phyloP scores from a whole-genome alignment of 2,888 invertebrate genomes.

The Neocrepidodera transversa region DNA sequence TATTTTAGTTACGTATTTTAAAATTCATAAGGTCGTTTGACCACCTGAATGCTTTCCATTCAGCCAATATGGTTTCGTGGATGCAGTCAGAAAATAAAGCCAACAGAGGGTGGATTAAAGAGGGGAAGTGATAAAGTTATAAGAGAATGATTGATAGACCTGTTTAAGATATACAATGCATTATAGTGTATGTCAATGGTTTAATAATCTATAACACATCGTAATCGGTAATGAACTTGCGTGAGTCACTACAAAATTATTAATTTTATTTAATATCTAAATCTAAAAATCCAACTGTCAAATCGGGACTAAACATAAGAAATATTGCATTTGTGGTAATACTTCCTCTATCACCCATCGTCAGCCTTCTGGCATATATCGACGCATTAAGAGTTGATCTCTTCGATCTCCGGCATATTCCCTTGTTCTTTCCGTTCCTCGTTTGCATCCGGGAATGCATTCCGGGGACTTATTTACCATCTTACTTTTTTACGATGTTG shows the following conservation, averaged over 20 bases:
- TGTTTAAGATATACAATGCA: slow-evolving; percentile 16
- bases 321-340: no score
- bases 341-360: slow-evolving; percentile 12
- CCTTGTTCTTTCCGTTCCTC: slow-evolving; percentile 18
- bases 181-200: slow-evolving; percentile 3
- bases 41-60: not conserved
- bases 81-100: not conserved
- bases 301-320: no score
- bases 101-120: slow-evolving; percentile 11
- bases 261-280: no score
- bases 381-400: slow-evolving; percentile 19
- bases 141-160: slow-evolving; percentile 21
- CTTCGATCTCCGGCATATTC: slow-evolving; percentile 21
- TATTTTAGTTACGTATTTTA: no score
- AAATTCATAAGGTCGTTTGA: not conserved
- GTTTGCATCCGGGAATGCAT: slow-evolving; percentile 23
- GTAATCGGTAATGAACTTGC: not conserved
- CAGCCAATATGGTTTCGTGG: slow-evolving; percentile 4
- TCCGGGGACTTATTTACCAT: not conserved
- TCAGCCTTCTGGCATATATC: slow-evolving; percentile 12
- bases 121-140: slow-evolving; percentile 19
- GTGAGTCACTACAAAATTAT: not conserved
- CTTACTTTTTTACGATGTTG: not conserved
- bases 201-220: slow-evolving; percentile 9
- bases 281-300: no score